A percentile compares a stretch with the other conserved stretches of the same genome.
These are phyloP conservation scores for Anguilla obscura DNA, from an alignment of 2,797 vertebrate genomes.

Conservation along the genomic window DNA sequence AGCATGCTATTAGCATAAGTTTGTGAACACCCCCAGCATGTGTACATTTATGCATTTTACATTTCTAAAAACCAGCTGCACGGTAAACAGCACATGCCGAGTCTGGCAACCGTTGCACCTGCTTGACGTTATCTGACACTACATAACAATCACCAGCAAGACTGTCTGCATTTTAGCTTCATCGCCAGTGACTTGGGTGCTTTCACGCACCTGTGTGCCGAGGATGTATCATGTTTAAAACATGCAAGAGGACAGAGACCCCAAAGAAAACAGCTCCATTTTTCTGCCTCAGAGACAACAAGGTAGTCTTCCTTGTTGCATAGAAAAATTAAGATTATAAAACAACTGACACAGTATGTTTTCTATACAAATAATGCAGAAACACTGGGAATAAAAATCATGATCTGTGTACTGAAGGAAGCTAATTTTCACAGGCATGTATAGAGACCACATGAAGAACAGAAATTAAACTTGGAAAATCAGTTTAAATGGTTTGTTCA, in stretches of 20 bases:
- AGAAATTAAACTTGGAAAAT: background rate
- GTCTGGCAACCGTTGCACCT: background rate
- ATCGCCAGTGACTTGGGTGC: background rate
- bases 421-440: too few species aligned
- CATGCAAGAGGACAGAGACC: background rate
- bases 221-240: background rate
- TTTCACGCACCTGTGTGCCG: slow-evolving; percentile 7
- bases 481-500: background rate
- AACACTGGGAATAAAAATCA: background rate
- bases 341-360: background rate
- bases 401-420: background rate
- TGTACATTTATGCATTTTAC: background rate
- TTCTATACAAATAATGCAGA: background rate
- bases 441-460: background rate
- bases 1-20: background rate
- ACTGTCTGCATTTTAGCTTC: background rate
- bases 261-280: background rate
- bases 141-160: background rate
- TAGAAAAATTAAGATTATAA: background rate
- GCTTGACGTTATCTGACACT: background rate
- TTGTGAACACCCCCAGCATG: background rate
- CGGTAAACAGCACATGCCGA: background rate
- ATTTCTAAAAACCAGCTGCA: background rate
- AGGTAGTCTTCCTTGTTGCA: background rate
- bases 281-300: background rate